Percentiles rank a stretch among this genome's conserved stretches.
These are phyloP conservation scores for Drusus annulatus DNA, from an alignment of 1,140 invertebrate species.

Conservation along the genomic window DNA sequence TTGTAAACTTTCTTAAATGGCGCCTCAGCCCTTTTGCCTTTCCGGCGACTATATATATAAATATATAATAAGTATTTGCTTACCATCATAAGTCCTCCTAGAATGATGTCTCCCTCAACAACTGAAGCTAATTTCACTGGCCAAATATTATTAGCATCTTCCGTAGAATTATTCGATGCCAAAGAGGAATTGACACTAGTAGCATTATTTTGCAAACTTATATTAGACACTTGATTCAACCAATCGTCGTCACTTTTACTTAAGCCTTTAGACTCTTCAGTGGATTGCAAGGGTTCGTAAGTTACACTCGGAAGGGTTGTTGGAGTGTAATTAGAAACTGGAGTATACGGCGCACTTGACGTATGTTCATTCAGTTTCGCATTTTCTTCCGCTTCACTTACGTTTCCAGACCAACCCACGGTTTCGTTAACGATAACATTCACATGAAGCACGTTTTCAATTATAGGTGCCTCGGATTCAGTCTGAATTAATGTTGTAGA, in stretches of 20 bases:
- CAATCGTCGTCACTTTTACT: slow-evolving; percentile 13
- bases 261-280: not conserved
- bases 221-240: not conserved
- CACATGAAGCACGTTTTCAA: not conserved
- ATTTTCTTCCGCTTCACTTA: slow-evolving; percentile 4
- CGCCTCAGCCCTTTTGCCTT: too few species aligned
- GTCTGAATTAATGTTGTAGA: slow-evolving; percentile 29
- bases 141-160: slow-evolving; percentile 73
- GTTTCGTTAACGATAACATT: slow-evolving; percentile 2
- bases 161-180: not conserved
- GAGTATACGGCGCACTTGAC: not conserved
- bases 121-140: slow-evolving; percentile 88
- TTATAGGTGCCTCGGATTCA: not conserved
- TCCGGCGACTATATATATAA: too few species aligned
- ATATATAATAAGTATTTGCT: slow-evolving; percentile 17
- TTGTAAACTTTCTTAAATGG: too few species aligned
- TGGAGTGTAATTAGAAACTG: slow-evolving; percentile 13
- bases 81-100: slow-evolving; percentile 95
- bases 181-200: not conserved
- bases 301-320: slow-evolving; percentile 6
- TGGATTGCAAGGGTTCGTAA: not conserved
- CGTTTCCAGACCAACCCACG: not conserved
- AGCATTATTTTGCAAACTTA: not conserved
- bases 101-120: slow-evolving; percentile 86
- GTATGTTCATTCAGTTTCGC: not conserved